Evolutionary conservation across 2,888 invertebrate genomes (phyloP), one percentile per base, ranked within the genome.

Genomic region (Rhogogaster chlorosoma): DNA sequence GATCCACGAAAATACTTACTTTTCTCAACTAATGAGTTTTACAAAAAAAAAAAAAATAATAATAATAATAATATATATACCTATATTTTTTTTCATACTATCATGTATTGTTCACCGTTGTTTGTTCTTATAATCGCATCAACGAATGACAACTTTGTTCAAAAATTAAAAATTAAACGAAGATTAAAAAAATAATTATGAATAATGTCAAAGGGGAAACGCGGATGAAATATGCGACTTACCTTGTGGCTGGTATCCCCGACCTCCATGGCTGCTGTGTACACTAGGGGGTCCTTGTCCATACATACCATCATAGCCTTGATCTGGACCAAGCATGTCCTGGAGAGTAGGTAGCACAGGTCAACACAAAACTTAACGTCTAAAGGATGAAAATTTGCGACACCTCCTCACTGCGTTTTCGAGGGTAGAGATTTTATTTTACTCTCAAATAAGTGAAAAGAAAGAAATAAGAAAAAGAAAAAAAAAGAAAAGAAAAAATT

Each of bases 241-340:
- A 98, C 97, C 98, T 97, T 96, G 97, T 89, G 97, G 97, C 92
- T 97, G 97, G 94, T 97, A 98, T 91, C 95, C 95, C 93, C 96
- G 95, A 91, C 96, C 96, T 91, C 96, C 96, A 90, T 97, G 96
- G 92, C 96, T 96, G 95, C 97, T 96, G 94, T 97, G 97, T 93
- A 97, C 97, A 93, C 97, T 97, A 90, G 98, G 98, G 90, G 98
- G 98, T 93, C 98, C 97, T 94, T 98, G 98, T 93, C 97, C 97
- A 94, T 98, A 98, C 95, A 98, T 96, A 94, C 97, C 97, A 94
- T 98, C 98, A 95, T 98, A 98, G 92, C 97, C 96, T 95, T 98
- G 98, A 94, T 98, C 98, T 91, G 98, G 97, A 93, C 96, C 97
- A 94, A 97, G 96, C 96, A 98, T 97, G 94, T 98, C 98, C 98